Conservation (phyloP, 2,797 vertebrate species). For the Chiroxiphia lanceolata region DNA sequence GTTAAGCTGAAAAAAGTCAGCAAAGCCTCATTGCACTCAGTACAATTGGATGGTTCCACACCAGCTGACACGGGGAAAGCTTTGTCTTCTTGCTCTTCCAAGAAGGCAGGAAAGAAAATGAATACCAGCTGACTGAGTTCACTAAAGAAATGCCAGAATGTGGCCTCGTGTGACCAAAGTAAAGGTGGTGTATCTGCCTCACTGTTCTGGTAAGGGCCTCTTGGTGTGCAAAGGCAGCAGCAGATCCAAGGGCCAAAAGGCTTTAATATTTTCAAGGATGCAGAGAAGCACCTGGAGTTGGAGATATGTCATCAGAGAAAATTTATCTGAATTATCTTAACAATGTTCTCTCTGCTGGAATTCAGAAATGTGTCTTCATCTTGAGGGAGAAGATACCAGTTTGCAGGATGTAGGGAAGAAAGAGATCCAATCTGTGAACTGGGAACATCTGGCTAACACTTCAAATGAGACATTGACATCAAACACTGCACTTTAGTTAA, state of each 20-base stretch:
- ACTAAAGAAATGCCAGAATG: background rate
- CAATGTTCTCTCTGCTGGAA: background rate
- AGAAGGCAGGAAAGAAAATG: background rate
- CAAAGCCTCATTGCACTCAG: background rate
- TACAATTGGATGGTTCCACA: fast-evolving
- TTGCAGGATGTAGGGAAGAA: background rate
- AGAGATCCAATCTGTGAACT: background rate
- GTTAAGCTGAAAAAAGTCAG: background rate
- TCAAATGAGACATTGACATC: background rate
- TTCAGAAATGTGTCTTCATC: constrained; percentile 3
- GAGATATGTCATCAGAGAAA: constrained; percentile 45
- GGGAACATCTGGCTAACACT: background rate
- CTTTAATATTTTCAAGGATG: constrained; percentile 17
- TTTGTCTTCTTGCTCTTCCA: background rate
- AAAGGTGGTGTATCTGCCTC: background rate
- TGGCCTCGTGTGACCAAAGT: background rate
- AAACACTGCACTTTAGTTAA: background rate
- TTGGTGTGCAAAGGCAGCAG: background rate
- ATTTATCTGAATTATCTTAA: constrained; percentile 14
- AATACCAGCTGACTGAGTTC: background rate
- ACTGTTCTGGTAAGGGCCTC: background rate
- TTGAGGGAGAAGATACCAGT: background rate
- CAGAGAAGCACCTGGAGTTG: background rate
- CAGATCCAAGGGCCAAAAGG: background rate
- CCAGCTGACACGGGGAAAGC: background rate